Evolutionary conservation across 1,140 invertebrate genomes (phyloP), one percentile per base, ranked within the genome.

Genomic region (Macrobrachium nipponense): DNA sequence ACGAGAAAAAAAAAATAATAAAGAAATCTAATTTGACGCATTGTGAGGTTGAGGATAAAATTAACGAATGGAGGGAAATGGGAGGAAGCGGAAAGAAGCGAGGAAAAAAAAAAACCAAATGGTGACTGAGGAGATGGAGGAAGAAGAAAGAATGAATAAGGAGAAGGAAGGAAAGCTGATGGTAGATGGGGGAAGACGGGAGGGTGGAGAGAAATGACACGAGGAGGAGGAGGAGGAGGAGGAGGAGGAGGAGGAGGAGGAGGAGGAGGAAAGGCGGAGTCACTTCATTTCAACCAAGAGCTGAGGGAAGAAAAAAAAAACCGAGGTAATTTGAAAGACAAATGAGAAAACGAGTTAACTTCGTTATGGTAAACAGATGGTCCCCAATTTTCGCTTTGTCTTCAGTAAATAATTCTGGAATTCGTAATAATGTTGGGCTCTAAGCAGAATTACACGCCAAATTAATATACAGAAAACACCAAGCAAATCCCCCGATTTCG

Each of bases 311-410:
- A 10, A 70, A 70, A 59, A 80, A 80, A 82, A 82, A 76, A 83
- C 66, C 15, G 73, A 83, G 72, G 81, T 77, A 85, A 85, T 85
- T 79, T 85, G 82, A 79, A 79, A 85, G 82, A 85, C 82, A 85
- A 85, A 78, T 72, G 76, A 79, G 82, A 85, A 85, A 85, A 85
- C 79, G 82, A 85, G 82, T 75, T 83, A 83, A 83, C 81, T 83
- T 73, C 14, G 72, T 85, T 85, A 85, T 85, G 82, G 76, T 85
- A 85, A 85, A 79, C 82, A 79, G 76, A 85, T 85, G 75, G 75
- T 51, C 75, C 43, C 75, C 82, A 85, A 85, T 85, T 85, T 79
- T 79, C 62, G 62, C 82, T 85, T 85, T 85, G 82, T 85, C 82
- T 85, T 79, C 75, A 44, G 75, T 77, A 85, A 78, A 79, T 79